A percentile compares a stretch with the other conserved stretches of the same genome.
phyloP scores from a whole-genome alignment of 2,888 invertebrate genomes.

The Caenorhabditis becei region DNA sequence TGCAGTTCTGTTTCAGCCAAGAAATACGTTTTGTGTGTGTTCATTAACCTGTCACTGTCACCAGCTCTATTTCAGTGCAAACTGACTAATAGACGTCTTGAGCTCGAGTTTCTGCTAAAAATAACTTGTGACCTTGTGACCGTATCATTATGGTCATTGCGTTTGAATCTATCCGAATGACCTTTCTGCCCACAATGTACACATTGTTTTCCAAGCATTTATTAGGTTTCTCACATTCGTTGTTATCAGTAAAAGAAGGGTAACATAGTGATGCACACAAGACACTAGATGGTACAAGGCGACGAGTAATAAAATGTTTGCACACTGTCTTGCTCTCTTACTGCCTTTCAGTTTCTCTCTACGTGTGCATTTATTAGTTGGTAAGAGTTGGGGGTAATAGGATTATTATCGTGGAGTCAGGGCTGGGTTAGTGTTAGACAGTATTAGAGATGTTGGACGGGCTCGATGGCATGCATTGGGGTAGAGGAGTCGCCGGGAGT shows the following conservation, averaged over 20 bases:
- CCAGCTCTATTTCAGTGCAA: not conserved
- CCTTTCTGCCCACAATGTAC: slow-evolving; percentile 8
- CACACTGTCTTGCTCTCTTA: slow-evolving; percentile 24
- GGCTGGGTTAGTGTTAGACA: not conserved
- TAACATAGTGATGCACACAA: slow-evolving; percentile 39
- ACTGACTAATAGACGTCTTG: too few relatives aligned
- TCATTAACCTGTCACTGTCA: slow-evolving; percentile 7
- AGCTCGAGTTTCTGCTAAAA: not conserved
- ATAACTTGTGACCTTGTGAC: too few relatives aligned
- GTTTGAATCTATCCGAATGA: slow-evolving; percentile 2
- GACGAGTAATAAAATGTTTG: slow-evolving; percentile 51
- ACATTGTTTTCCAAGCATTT: slow-evolving; percentile 44
- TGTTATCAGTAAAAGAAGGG: slow-evolving; percentile 34
- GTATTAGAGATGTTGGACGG: slow-evolving; percentile 51
- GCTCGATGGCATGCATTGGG: slow-evolving; percentile 59
- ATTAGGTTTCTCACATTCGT: slow-evolving; percentile 38
- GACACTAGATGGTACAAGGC: slow-evolving; percentile 60
- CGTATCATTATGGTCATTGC: too few relatives aligned
- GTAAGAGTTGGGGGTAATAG: slow-evolving; percentile 45
- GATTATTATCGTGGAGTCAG: slow-evolving; percentile 37
- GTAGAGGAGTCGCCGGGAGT: slow-evolving; percentile 21
- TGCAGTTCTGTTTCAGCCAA: not conserved
- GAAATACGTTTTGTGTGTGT: not conserved
- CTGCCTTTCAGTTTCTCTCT: slow-evolving; percentile 26
- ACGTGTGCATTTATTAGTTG: slow-evolving; percentile 44